Conservation (phyloP, 2,113 vertebrate species). For the Forbesichthys papilliferus region DNA sequence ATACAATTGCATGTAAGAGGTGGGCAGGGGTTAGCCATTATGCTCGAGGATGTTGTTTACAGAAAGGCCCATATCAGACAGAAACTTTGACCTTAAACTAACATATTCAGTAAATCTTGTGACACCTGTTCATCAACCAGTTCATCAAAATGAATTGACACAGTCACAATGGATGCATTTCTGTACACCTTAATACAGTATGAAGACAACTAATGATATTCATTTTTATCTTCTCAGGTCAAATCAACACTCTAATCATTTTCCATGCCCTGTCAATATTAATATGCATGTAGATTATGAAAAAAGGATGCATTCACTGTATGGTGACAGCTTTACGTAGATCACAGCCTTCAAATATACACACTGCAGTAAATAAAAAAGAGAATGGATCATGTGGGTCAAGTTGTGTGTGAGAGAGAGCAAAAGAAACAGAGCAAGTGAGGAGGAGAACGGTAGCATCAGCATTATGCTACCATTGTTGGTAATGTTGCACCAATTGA, state of each 20-base stretch:
- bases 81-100: too few species aligned
- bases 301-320: neutral
- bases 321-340: neutral
- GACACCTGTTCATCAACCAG: too few species aligned
- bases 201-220: neutral
- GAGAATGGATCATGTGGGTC: neutral
- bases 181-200: too few species aligned
- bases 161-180: too few species aligned
- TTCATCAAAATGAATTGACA: too few species aligned
- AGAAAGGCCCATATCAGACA: too few species aligned
- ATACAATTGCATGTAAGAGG: neutral
- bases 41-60: too few species aligned
- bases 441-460: neutral
- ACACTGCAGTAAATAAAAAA: neutral
- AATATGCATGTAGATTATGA: slow-evolving; percentile 24
- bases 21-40: too few species aligned
- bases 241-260: slow-evolving; percentile 36
- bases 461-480: too few species aligned
- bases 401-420: neutral
- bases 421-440: neutral
- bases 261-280: slow-evolving; percentile 41
- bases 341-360: neutral
- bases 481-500: too few species aligned
- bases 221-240: slow-evolving; percentile 53
- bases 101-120: too few species aligned